Evolutionary conservation across 2,113 vertebrate species (phyloP).

Genomic region (Cariama cristata): DNA sequence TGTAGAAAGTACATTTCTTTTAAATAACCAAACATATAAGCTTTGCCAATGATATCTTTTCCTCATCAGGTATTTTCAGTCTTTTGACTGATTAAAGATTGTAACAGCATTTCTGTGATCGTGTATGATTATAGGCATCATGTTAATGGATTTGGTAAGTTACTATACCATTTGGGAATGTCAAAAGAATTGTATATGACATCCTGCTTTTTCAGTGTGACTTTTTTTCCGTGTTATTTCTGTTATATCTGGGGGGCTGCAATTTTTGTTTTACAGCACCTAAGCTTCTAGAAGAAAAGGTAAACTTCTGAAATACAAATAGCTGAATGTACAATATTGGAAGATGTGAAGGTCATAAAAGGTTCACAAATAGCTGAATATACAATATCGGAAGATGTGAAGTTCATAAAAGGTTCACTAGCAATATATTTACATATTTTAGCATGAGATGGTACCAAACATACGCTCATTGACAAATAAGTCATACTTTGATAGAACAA

Average conservation of each 20-base stretch:
- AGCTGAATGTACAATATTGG: neutral
- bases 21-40: neutral
- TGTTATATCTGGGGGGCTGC: neutral
- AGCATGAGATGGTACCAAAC: neutral
- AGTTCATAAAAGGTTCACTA: neutral
- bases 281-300: neutral
- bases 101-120: neutral
- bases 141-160: neutral
- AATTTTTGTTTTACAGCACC: neutral
- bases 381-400: neutral
- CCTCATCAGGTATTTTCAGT: neutral
- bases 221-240: neutral
- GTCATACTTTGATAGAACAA: neutral
- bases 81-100: neutral
- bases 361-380: neutral
- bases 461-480: neutral
- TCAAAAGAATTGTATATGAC: neutral
- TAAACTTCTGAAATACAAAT: neutral
- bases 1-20: neutral
- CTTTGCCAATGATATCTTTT: neutral
- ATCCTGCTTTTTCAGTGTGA: neutral
- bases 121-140: neutral
- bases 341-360: neutral
- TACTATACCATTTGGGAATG: neutral
- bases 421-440: neutral